Conservation (phyloP, 2,888 invertebrate species). For the Acanthosoma haemorrhoidale region DNA sequence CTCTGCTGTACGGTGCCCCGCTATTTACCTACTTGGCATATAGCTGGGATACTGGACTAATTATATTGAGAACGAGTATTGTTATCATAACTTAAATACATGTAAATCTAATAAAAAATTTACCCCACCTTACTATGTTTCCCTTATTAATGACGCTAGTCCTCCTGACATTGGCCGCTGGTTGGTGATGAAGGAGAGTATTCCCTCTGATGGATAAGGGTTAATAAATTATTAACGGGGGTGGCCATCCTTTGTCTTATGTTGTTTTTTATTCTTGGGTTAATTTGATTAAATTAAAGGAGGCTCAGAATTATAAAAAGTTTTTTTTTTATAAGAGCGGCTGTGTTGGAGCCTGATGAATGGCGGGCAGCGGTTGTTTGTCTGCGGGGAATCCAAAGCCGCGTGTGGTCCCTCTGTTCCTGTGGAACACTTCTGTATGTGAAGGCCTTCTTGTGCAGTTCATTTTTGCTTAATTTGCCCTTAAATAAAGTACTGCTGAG, state of each 20-base stretch:
- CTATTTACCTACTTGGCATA: too few relatives aligned
- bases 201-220: not conserved
- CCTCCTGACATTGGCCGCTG: too few relatives aligned
- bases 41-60: too few relatives aligned
- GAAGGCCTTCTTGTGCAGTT: not conserved
- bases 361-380: not conserved
- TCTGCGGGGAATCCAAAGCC: not conserved
- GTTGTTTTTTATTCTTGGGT: not conserved
- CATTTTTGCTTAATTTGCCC: not conserved
- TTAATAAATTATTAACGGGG: not conserved
- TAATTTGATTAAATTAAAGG: slow-evolving; percentile 23
- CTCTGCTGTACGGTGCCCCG: too few relatives aligned
- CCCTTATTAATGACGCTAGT: too few relatives aligned
- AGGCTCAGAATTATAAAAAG: slow-evolving; percentile 13
- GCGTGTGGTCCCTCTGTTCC: not conserved
- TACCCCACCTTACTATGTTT: too few relatives aligned
- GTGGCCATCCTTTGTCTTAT: not conserved
- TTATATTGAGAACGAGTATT: too few relatives aligned
- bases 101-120: too few relatives aligned
- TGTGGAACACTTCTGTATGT: not conserved
- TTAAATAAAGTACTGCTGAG: too few relatives aligned
- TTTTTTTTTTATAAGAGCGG: slow-evolving; percentile 4
- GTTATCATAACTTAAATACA: too few relatives aligned
- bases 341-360: not conserved
- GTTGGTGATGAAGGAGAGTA: too few relatives aligned